Evolutionary conservation across 2,797 vertebrate species (phyloP).

Genomic region (Aulostomus chinensis): DNA sequence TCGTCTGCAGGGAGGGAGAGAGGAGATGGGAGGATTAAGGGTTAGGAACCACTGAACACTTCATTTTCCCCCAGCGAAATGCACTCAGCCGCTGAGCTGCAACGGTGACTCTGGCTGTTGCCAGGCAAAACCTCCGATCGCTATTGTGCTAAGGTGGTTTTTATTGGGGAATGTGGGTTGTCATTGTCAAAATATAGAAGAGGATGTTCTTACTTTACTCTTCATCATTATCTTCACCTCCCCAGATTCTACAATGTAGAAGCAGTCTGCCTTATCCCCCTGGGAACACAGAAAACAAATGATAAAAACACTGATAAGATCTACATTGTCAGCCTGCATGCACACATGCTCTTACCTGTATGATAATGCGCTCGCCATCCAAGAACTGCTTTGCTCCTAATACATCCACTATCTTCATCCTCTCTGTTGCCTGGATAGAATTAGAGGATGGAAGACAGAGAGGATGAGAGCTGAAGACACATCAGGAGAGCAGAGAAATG

Average conservation of each 20-base stretch:
- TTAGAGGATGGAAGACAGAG: too few relatives aligned
- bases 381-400: constrained; percentile 90
- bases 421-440: constrained; percentile 83
- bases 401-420: constrained; percentile 98
- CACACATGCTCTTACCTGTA: constrained; percentile 67
- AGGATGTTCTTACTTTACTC: constrained; percentile 89
- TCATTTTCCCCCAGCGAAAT: constrained; percentile 3
- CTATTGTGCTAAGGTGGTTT: constrained; percentile 17
- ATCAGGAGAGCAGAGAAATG: neutral
- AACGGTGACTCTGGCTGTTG: constrained; percentile 38
- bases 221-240: constrained; percentile 98
- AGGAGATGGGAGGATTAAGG: constrained; percentile 30
- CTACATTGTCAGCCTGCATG: neutral
- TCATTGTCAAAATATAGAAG: constrained; percentile 13
- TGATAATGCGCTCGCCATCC: constrained; percentile 93
- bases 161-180: constrained; percentile 34
- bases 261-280: constrained; percentile 95
- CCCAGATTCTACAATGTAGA: constrained; percentile 94
- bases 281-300: constrained; percentile 58
- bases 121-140: constrained; percentile 48
- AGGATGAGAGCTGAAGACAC: neutral
- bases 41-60: constrained; percentile 30
- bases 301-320: too few relatives aligned
- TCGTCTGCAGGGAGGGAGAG: constrained; percentile 79
- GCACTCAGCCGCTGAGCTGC: constrained; percentile 23